Evolutionary conservation across 1,140 invertebrate genomes (phyloP).

Genomic region (Sinonovacula constricta): DNA sequence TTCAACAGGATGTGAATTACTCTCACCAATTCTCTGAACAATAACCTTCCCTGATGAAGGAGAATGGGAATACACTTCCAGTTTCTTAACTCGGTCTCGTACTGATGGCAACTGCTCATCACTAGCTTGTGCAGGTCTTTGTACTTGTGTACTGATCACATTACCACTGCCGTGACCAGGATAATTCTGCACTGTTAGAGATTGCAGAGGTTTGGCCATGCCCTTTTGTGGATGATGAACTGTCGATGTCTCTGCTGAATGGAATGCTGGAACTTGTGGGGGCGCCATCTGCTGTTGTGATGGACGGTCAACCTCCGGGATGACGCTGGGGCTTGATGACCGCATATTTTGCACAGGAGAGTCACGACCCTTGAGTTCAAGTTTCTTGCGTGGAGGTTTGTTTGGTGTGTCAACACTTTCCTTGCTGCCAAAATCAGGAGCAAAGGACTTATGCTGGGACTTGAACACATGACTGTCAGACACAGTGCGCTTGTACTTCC

Average conservation of each 20-base stretch:
- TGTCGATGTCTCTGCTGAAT: constrained; percentile 27
- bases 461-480: constrained; percentile 60
- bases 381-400: constrained; percentile 56
- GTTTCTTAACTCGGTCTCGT: constrained; percentile 48
- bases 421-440: constrained; percentile 30
- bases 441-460: constrained; percentile 43
- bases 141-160: constrained; percentile 36
- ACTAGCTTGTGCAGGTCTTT: constrained; percentile 8
- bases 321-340: constrained; percentile 17
- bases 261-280: constrained; percentile 26
- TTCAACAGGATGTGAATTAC: not conserved
- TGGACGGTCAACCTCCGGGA: not conserved
- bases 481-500: constrained; percentile 67
- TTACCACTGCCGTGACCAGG: constrained; percentile 9
- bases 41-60: constrained; percentile 12
- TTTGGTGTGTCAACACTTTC: constrained; percentile 42
- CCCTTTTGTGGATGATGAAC: no score
- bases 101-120: constrained; percentile 46
- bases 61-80: constrained; percentile 47
- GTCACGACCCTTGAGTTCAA: constrained; percentile 50
- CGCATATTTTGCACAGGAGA: constrained; percentile 24
- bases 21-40: not conserved
- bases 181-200: not conserved
- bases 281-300: constrained; percentile 1
- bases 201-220: no score